A percentile compares a stretch with the other conserved stretches of the same genome.
phyloP scores from a whole-genome alignment of 2,113 vertebrate genomes.

The Ophthalmolycus amberensis region DNA sequence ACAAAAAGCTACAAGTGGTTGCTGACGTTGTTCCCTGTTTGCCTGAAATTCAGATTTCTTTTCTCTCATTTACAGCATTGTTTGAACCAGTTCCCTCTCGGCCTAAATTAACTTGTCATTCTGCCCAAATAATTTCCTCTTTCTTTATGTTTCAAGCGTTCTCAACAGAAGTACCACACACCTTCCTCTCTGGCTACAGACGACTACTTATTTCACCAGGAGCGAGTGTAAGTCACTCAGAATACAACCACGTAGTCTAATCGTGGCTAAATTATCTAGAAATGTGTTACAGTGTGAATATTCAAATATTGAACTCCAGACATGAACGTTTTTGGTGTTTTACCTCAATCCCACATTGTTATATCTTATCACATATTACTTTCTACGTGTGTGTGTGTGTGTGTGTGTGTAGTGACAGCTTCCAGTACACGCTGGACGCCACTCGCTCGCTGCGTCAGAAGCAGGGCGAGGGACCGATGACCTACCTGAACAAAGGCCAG shows the following conservation, averaged over 20 bases:
- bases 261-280: not conserved
- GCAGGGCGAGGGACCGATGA: slow-evolving; percentile 97
- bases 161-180: slow-evolving; percentile 91
- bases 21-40: not conserved
- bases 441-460: slow-evolving; percentile 95
- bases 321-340: not conserved
- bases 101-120: slow-evolving; percentile 3
- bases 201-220: slow-evolving; percentile 91
- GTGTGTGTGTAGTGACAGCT: slow-evolving; percentile 84
- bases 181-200: slow-evolving; percentile 88
- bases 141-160: slow-evolving; percentile 55
- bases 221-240: slow-evolving; percentile 85
- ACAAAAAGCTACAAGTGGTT: slow-evolving; percentile 22
- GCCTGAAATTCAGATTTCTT: not conserved
- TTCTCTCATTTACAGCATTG: slow-evolving; percentile 22
- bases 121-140: slow-evolving; percentile 54
- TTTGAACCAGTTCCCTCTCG: slow-evolving; percentile 59
- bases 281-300: not conserved
- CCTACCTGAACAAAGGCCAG: slow-evolving; percentile 98
- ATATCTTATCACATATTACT: not conserved
- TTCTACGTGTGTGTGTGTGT: not conserved
- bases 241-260: not conserved
- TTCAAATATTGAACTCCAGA: not conserved
- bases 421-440: slow-evolving; percentile 94
- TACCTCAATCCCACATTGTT: not conserved